phyloP scores from a whole-genome alignment of 2,113 vertebrate genomes.

The Noturus placidus region DNA sequence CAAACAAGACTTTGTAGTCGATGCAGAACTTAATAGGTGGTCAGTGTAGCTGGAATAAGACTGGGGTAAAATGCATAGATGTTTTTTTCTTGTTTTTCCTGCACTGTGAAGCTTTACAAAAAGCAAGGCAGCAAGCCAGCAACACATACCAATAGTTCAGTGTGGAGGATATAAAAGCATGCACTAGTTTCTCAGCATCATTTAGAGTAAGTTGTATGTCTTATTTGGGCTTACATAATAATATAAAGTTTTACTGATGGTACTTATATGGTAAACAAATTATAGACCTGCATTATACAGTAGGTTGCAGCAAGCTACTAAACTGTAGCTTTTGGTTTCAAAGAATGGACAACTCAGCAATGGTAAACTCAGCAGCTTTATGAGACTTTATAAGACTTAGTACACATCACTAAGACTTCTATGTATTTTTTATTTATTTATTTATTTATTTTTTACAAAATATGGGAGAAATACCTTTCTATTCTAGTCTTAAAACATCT shows the following conservation, averaged over 20 bases:
- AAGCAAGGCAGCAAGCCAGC: slow-evolving; percentile 2
- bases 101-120: not conserved
- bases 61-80: not conserved
- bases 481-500: not conserved
- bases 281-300: not conserved
- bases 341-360: not conserved
- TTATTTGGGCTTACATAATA: not conserved
- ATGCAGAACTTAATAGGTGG: not conserved
- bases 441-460: not conserved
- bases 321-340: not conserved
- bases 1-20: not conserved
- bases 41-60: not conserved
- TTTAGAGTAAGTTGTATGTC: not conserved
- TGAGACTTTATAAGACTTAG: not conserved
- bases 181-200: not conserved
- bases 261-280: not conserved
- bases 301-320: not conserved
- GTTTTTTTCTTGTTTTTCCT: not conserved
- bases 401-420: not conserved
- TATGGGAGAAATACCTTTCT: not conserved
- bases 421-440: too few species aligned
- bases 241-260: not conserved
- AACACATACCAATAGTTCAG: not conserved
- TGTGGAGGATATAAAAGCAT: not conserved
- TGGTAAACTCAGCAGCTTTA: not conserved